Evolutionary conservation across 2,888 invertebrate species (phyloP), one percentile per base, ranked within the genome.

Genomic region (Clostera curtula): DNA sequence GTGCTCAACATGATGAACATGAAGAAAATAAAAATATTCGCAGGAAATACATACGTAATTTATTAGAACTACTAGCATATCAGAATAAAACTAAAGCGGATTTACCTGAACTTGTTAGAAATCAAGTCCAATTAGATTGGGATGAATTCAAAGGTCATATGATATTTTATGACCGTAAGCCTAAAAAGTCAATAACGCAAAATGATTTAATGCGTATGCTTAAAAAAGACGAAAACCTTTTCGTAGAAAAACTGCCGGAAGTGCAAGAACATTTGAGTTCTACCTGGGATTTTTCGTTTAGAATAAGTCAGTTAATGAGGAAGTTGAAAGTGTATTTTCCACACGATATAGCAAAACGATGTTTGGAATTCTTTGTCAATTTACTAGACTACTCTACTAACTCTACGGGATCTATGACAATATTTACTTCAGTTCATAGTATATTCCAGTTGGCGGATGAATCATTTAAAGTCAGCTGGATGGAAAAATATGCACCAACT

Each of bases 311-410:
- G 2, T 38, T 73, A 2, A 31, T 68, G 7, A 57, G 43, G 22
- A 70, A 67, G 42, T 25, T 75, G 3, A 63, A 44, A 48, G 44
- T 61, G 24, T 75, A 70, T 35, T 75, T 69, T 39, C 28, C 49
- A 5, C 33, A 57, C 25, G 70, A 72, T 34, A 26, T 70, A 13
- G 49, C 59, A 0, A 47, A 53, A 29, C 35, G 54, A 11, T 63
- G 46, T 34, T 24, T 64, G 3, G 32, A 43, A 5, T 56, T 56
- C 20, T 65, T 57, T 17, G 30, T 43, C 2, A 25, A 43, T 21
- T 44, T 49, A 19, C 27, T 62, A 3, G n/a, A n/a, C n/a, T n/a
- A n/a, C n/a, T 8, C 8, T 8, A 19, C 17, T 2, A 29, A 37
- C 1, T 4, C 22, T 1, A 10, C 43, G 5, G 19, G 34, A 13